Evolutionary conservation across 2,113 vertebrate species (phyloP).

Genomic region (Elephas maximus): DNA sequence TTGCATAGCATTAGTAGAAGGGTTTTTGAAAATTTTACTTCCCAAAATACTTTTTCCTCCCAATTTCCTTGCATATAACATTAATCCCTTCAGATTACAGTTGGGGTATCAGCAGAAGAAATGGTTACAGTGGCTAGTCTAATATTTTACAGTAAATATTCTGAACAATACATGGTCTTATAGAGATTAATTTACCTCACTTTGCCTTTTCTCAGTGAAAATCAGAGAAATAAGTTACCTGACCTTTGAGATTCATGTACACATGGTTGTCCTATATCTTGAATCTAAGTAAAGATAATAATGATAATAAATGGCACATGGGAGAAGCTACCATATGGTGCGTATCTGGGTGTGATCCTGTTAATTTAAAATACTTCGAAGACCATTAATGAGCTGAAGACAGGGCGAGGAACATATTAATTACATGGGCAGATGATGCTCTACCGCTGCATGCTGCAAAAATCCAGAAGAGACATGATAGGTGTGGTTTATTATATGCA

Average conservation of each 20-base stretch:
- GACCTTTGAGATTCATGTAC: conserved; percentile 56
- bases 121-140: background rate
- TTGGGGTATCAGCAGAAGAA: background rate
- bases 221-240: conserved; percentile 45
- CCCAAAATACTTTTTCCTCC: background rate
- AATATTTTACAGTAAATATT: conserved; percentile 8
- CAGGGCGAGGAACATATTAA: background rate
- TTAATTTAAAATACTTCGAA: conserved; percentile 55
- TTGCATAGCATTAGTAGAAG: background rate
- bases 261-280: background rate
- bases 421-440: background rate
- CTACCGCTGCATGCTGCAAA: background rate
- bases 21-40: conserved; percentile 11
- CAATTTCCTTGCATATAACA: background rate
- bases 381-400: conserved; percentile 18
- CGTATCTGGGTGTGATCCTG: conserved; percentile 30
- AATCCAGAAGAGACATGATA: background rate
- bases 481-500: background rate
- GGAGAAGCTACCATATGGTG: background rate
- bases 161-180: conserved; percentile 29
- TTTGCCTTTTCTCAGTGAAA: conserved; percentile 53
- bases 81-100: background rate
- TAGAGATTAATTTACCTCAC: background rate
- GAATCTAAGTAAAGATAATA: conserved; percentile 49
- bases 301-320: conserved; percentile 6